Evolutionary conservation across 2,113 vertebrate genomes (phyloP).

Genomic region (Cromileptes altivelis): DNA sequence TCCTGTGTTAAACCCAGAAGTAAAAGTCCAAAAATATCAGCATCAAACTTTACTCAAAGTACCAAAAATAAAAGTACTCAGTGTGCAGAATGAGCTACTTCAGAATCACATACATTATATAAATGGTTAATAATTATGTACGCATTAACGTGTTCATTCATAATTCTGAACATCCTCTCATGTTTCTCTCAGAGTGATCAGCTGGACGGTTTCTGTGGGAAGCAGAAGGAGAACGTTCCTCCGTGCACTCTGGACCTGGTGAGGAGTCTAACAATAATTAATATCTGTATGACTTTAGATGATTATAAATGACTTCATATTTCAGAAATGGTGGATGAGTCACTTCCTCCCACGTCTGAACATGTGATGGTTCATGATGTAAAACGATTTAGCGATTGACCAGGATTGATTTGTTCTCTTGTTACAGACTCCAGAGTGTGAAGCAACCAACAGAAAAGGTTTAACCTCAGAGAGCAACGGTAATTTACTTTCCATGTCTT

Average conservation of each 20-base stretch:
- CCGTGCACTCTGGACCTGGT: constrained; percentile 84
- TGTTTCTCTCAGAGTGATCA: constrained; percentile 78
- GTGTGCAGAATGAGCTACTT: too few relatives aligned
- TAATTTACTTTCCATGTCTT: constrained; percentile 48
- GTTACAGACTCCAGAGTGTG: constrained; percentile 71
- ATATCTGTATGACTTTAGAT: not conserved
- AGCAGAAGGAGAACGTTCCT: constrained; percentile 95
- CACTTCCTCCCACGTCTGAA: not conserved
- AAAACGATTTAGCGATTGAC: not conserved
- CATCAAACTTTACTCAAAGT: too few relatives aligned
- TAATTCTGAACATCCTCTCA: not conserved
- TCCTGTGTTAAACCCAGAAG: too few relatives aligned
- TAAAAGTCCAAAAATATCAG: too few relatives aligned
- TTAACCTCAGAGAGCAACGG: constrained; percentile 77
- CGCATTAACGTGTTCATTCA: too few relatives aligned
- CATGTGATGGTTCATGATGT: not conserved
- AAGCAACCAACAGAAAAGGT: constrained; percentile 67
- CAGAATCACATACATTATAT: too few relatives aligned
- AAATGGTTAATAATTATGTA: too few relatives aligned
- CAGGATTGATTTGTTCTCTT: not conserved
- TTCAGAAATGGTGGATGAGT: not conserved
- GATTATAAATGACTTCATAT: not conserved
- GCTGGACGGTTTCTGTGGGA: constrained; percentile 83
- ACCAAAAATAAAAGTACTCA: too few relatives aligned
- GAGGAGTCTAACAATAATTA: constrained; percentile 5